Percentiles rank a stretch among this genome's conserved stretches.
Evolutionary conservation across 2,888 invertebrate species (phyloP).

Genomic region (Phyto melanocephala): DNA sequence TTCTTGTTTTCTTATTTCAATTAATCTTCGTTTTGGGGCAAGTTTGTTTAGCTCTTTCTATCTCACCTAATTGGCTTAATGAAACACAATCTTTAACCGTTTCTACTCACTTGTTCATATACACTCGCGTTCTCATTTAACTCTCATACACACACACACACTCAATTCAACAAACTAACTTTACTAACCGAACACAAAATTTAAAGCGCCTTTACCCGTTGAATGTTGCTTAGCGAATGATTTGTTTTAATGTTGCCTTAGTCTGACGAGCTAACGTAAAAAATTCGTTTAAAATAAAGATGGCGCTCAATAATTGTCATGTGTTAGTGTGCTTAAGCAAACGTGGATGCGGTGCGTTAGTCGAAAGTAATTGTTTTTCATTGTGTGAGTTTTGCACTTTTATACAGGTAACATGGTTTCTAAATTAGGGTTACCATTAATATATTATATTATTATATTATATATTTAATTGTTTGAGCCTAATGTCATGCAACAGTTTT

Average conservation of each 20-base stretch:
- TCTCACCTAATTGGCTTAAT: background rate
- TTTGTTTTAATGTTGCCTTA: constrained; percentile 46
- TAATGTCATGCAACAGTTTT: no score
- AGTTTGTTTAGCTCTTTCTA: constrained; percentile 60
- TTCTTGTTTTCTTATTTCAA: constrained; percentile 17
- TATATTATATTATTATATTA: no score
- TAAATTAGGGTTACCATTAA: no score
- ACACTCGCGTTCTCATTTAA: constrained; percentile 25
- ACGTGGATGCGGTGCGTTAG: constrained; percentile 24
- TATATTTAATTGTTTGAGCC: no score
- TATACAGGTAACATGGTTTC: constrained; percentile 53
- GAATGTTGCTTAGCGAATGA: constrained; percentile 64
- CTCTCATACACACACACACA: constrained; percentile 24
- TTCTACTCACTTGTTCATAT: constrained; percentile 9
- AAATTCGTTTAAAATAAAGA: constrained; percentile 57
- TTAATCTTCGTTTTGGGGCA: constrained; percentile 59
- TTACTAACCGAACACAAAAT: constrained; percentile 33
- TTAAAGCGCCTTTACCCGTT: constrained; percentile 59
- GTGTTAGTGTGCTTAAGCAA: constrained; percentile 22
- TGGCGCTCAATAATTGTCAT: constrained; percentile 54
- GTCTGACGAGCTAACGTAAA: constrained; percentile 57
- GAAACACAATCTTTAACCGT: constrained; percentile 24
- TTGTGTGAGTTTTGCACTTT: constrained; percentile 36
- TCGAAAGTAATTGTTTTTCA: constrained; percentile 18
- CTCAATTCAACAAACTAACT: constrained; percentile 1